Evolutionary conservation across 2,888 invertebrate genomes (phyloP), one percentile per base, ranked within the genome.

Genomic region (Taenaris catops): DNA sequence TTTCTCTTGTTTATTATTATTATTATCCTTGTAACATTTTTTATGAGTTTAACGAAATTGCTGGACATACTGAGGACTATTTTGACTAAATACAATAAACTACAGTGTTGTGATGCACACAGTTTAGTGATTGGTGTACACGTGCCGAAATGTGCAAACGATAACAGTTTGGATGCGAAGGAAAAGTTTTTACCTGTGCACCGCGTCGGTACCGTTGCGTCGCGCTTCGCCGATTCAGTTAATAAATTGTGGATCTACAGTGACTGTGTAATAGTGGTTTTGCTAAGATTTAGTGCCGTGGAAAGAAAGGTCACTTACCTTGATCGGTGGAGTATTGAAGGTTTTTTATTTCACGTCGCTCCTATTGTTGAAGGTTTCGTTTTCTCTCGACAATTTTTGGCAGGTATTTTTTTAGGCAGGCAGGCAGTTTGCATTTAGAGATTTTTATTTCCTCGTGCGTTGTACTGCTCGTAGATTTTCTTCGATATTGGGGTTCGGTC

Each of bases 231-330:
- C 70, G 79, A 62, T 70, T 78, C 70, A 66, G 72, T 65, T 83
- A 79, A 80, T 75, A 79, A 72, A 73, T 73, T 59, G 65, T 71
- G 74, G 71, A 75, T 78, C 68, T 71, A 71, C 73, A 70, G 76
- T 76, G 59, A 53, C 59, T 60, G 67, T 65, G 74, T 68, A 63
- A 64, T 69, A 74, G 76, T 74, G 70, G 66, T 63, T 72, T 63
- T 66, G 68, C 75, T 65, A 73, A 81, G 80, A 79, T 78, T 72
- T 76, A 74, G 64, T 63, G 63, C 68, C 55, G 65, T 66, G 72
- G 58, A 76, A 76, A 80, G 83, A 76, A n/a, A n/a, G n/a, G n/a
- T 81, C 80, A 78, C 79, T 75, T 80, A 81, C 83, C 83, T 79
- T 79, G 68, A 63, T 68, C 62, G 69, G 63, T 63, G 57, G 57